phyloP scores from a whole-genome alignment of 2,888 invertebrate genomes.

The Slavum lentiscoides region DNA sequence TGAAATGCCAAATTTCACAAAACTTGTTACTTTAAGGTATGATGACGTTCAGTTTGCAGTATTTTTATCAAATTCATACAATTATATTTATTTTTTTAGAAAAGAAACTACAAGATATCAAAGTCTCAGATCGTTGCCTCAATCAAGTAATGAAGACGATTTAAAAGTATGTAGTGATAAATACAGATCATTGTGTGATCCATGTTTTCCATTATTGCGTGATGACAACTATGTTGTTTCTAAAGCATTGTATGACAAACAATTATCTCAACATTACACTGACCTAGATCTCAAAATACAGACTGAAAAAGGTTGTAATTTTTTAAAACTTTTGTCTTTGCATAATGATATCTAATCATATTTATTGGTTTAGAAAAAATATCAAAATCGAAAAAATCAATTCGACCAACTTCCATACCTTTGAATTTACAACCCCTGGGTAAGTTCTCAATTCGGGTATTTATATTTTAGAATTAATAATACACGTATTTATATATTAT shows the following conservation, averaged over 20 bases:
- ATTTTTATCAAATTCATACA: background rate
- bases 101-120: conserved; percentile 61
- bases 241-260: conserved; percentile 71
- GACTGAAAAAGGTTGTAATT: conserved; percentile 20
- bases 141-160: conserved; percentile 34
- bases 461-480: background rate
- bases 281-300: conserved; percentile 60
- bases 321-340: background rate
- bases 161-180: conserved; percentile 59
- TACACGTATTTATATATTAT: background rate
- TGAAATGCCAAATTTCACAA: conserved; percentile 43
- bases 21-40: conserved; percentile 44
- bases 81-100: conserved; percentile 59
- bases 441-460: background rate
- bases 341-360: background rate
- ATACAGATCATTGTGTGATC: conserved; percentile 77
- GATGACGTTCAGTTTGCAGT: background rate
- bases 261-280: conserved; percentile 69
- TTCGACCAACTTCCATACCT: conserved; percentile 42
- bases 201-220: conserved; percentile 76
- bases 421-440: conserved; percentile 44
- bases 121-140: conserved; percentile 54
- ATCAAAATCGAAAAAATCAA: conserved; percentile 27
- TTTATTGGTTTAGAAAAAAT: conserved; percentile 33
- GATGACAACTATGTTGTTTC: conserved; percentile 76